Evolutionary conservation across 1,140 invertebrate species (phyloP).

Genomic region (Halictus rubicundus): DNA sequence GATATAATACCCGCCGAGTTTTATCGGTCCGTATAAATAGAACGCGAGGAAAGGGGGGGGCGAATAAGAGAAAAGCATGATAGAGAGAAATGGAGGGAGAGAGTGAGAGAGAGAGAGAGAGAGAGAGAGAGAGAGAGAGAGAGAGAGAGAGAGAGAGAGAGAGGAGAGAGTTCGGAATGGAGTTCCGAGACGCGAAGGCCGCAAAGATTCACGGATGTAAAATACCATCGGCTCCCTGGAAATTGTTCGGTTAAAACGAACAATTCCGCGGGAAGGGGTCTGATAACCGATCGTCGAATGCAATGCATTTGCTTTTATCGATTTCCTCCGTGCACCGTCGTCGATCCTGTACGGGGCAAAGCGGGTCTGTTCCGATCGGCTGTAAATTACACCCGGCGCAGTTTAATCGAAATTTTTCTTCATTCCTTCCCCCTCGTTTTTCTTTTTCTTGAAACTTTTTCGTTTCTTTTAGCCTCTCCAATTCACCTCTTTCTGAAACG

Average conservation of each 20-base stretch:
- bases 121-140: not conserved
- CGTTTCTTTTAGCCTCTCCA: not conserved
- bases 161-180: too few relatives aligned
- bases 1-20: not conserved
- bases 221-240: not conserved
- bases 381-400: not conserved
- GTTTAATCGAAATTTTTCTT: constrained; percentile 3
- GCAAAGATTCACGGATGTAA: constrained; percentile 18
- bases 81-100: not conserved
- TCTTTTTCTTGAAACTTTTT: not conserved
- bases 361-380: not conserved
- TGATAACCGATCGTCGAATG: constrained; percentile 1
- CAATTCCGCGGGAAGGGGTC: not conserved
- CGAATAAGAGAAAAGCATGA: not conserved
- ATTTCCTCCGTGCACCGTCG: not conserved
- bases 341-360: not conserved
- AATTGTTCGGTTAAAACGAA: constrained; percentile 17
- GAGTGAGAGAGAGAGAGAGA: not conserved
- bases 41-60: not conserved
- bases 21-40: constrained; percentile 5
- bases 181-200: not conserved
- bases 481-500: not conserved
- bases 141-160: not conserved
- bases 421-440: not conserved
- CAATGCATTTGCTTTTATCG: constrained; percentile 18